phyloP scores from a whole-genome alignment of 1,140 invertebrate genomes.

The Pogonomyrmex californicus region DNA sequence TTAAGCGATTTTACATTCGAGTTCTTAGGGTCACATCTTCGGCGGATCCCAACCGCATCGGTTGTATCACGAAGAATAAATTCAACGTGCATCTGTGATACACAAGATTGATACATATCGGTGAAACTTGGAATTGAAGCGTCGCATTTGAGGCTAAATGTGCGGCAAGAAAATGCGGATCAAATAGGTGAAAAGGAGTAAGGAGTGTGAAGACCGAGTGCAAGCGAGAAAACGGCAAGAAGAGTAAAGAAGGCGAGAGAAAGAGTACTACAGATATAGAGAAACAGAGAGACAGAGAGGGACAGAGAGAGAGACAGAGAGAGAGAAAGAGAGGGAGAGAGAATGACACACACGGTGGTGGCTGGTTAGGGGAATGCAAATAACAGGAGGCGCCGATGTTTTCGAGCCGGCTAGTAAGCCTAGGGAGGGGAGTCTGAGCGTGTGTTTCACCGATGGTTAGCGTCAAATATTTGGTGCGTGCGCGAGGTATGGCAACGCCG shows the following conservation, averaged over 20 bases:
- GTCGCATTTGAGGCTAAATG: slow-evolving; percentile 51
- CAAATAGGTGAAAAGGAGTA: slow-evolving; percentile 67
- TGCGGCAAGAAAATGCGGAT: slow-evolving; percentile 25
- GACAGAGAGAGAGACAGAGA: slow-evolving; percentile 68
- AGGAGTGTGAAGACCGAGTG: slow-evolving; percentile 30
- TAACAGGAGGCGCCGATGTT: slow-evolving; percentile 86
- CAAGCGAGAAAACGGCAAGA: slow-evolving; percentile 35
- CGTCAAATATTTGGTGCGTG: slow-evolving; percentile 87
- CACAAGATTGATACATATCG: slow-evolving; percentile 1
- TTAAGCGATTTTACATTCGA: neutral
- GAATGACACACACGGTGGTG: slow-evolving; percentile 79
- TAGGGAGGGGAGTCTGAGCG: slow-evolving; percentile 75
- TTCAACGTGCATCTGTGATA: neutral
- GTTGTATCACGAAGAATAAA: slow-evolving; percentile 23
- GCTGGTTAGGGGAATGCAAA: slow-evolving; percentile 85
- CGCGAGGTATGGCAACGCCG: slow-evolving; percentile 85
- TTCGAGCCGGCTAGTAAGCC: slow-evolving; percentile 85
- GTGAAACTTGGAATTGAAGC: slow-evolving; percentile 49
- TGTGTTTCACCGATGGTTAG: slow-evolving; percentile 86
- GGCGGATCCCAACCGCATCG: neutral
- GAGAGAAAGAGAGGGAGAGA: slow-evolving; percentile 75
- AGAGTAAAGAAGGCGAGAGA: slow-evolving; percentile 57
- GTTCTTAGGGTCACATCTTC: slow-evolving; percentile 7
- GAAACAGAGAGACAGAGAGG: neutral
- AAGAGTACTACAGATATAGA: neutral